phyloP scores from a whole-genome alignment of 1,140 invertebrate species.

The Zaprionus kolodkinae region DNA sequence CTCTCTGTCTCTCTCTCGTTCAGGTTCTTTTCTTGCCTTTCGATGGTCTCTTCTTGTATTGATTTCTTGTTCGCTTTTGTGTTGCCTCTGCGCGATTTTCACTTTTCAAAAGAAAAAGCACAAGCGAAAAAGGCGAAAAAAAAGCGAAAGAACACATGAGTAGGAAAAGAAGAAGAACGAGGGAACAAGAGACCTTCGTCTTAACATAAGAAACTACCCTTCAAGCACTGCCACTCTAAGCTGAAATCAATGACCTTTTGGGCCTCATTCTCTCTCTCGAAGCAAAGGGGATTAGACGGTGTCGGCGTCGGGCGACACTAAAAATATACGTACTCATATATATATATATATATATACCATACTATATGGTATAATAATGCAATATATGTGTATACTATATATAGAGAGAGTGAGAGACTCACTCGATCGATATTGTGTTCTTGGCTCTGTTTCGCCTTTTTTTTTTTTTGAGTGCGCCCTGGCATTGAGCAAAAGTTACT shows the following conservation, averaged over 20 bases:
- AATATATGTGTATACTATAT: slow-evolving; percentile 13
- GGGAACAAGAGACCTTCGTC: slow-evolving; percentile 68
- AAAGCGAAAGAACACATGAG: slow-evolving; percentile 4
- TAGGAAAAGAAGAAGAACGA: slow-evolving; percentile 10
- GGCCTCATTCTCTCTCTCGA: background rate
- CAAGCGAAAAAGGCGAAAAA: slow-evolving; percentile 20
- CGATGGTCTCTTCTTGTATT: slow-evolving; percentile 58
- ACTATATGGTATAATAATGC: slow-evolving; percentile 15
- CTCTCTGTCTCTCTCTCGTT: slow-evolving; percentile 34
- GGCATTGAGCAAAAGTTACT: slow-evolving; percentile 59
- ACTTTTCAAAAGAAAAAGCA: slow-evolving; percentile 65
- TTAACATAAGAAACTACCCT: slow-evolving; percentile 72
- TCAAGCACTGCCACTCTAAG: slow-evolving; percentile 65
- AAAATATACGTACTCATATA: slow-evolving; percentile 35
- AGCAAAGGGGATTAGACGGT: slow-evolving; percentile 58
- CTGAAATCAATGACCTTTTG: slow-evolving; percentile 82
- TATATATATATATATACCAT: too few relatives aligned
- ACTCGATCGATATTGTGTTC: slow-evolving; percentile 9
- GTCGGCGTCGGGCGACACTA: slow-evolving; percentile 52
- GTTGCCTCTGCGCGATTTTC: slow-evolving; percentile 66
- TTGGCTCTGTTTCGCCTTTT: background rate
- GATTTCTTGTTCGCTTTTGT: slow-evolving; percentile 62
- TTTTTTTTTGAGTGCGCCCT: slow-evolving; percentile 26
- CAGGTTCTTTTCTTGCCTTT: slow-evolving; percentile 29
- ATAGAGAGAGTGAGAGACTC: background rate